Conservation (phyloP, 2,113 vertebrate species). For the Myiagra hebetior region DNA sequence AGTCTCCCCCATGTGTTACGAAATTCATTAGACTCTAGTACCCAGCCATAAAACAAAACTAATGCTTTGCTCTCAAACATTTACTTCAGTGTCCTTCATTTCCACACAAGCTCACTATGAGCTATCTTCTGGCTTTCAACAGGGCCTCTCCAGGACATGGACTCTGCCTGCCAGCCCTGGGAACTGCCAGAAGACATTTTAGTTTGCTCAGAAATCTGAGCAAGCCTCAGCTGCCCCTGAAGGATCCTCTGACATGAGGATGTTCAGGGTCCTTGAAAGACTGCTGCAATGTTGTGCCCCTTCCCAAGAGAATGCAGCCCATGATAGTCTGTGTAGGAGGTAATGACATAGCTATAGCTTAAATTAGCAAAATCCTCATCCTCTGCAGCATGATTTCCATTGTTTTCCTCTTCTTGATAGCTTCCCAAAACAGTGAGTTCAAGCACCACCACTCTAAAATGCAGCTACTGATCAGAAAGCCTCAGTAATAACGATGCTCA, state of each 20-base stretch:
- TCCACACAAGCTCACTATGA: neutral
- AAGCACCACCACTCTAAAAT: neutral
- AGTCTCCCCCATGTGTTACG: neutral
- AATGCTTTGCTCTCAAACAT: neutral
- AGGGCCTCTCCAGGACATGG: rapidly evolving
- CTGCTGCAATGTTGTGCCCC: neutral
- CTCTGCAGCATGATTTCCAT: neutral
- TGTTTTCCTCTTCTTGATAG: neutral
- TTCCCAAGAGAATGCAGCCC: neutral
- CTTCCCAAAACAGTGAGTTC: neutral
- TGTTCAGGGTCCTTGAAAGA: neutral
- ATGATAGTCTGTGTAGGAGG: neutral
- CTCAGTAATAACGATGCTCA: neutral
- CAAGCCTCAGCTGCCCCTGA: neutral
- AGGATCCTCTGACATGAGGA: neutral
- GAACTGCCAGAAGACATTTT: neutral
- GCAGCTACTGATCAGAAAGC: neutral
- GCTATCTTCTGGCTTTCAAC: neutral
- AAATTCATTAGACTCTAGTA: neutral
- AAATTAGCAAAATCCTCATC: neutral
- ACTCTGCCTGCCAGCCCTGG: neutral
- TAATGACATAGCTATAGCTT: neutral
- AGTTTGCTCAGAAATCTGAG: neutral
- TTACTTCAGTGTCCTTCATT: neutral
- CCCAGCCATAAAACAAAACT: neutral